phyloP scores from a whole-genome alignment of 2,888 invertebrate species.

The Standfussiana lucernea region DNA sequence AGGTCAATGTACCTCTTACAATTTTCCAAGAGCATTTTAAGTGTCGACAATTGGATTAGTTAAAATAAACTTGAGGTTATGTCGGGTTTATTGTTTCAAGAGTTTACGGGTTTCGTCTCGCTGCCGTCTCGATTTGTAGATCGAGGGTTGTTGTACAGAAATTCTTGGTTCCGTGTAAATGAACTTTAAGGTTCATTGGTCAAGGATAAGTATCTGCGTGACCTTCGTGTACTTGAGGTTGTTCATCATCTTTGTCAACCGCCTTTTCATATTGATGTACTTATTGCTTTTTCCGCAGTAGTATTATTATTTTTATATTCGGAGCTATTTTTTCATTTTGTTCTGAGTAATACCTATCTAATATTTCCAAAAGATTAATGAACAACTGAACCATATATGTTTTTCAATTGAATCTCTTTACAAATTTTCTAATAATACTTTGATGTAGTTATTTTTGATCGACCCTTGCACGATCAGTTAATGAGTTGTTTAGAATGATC shows the following conservation, averaged over 20 bases:
- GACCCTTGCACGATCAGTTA: background rate
- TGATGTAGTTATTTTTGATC: background rate
- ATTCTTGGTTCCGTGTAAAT: slow-evolving; percentile 41
- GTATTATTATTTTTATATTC: background rate
- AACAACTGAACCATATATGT: background rate
- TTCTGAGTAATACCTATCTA: background rate
- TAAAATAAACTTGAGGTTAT: slow-evolving; percentile 56
- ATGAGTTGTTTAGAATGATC: background rate
- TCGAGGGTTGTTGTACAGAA: slow-evolving; percentile 35
- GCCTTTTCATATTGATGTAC: background rate
- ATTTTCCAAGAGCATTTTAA: slow-evolving; percentile 29
- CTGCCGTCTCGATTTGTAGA: slow-evolving; percentile 34
- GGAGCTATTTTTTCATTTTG: background rate
- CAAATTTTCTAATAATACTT: background rate
- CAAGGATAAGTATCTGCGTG: slow-evolving; percentile 32
- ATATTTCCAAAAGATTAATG: background rate
- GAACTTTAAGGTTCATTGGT: slow-evolving; percentile 48
- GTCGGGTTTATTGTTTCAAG: slow-evolving; percentile 54
- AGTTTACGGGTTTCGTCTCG: slow-evolving; percentile 51
- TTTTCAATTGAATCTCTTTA: background rate
- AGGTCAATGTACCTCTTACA: slow-evolving; percentile 19
- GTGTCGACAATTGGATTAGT: slow-evolving; percentile 53
- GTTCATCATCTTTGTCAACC: slow-evolving; percentile 4
- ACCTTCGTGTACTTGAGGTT: slow-evolving; percentile 12
- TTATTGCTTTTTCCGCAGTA: background rate